phyloP scores from a whole-genome alignment of 2,113 vertebrate genomes.

The Piaya cayana region DNA sequence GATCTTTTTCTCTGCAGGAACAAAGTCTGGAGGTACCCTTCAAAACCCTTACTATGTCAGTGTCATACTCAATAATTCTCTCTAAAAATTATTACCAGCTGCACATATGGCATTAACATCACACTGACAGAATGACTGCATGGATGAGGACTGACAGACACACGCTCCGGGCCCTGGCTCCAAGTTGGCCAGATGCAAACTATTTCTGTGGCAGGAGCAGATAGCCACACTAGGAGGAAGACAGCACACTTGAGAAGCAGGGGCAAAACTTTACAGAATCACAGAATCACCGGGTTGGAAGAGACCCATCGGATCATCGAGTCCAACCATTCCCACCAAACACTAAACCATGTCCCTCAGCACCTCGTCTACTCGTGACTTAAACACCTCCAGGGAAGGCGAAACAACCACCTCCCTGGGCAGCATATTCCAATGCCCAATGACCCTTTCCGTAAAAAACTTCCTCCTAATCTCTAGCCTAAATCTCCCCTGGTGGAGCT shows the following conservation, averaged over 20 bases:
- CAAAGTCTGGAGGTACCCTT: neutral
- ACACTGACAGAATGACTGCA: neutral
- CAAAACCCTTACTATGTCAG: neutral
- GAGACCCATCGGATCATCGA: no score
- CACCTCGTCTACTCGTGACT: no score
- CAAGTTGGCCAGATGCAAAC: neutral
- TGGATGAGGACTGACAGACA: neutral
- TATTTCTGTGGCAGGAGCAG: neutral
- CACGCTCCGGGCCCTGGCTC: neutral
- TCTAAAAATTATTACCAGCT: neutral
- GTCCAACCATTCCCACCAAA: no score
- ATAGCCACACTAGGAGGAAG: neutral
- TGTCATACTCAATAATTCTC: slow-evolving; percentile 15
- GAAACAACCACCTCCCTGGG: no score
- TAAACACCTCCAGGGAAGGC: no score
- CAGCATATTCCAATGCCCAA: no score
- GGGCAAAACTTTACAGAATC: neutral
- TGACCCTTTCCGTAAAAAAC: no score
- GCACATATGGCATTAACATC: neutral
- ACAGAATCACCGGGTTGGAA: no score
- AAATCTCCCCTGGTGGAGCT: no score
- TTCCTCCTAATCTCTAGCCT: no score
- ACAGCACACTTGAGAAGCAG: neutral
- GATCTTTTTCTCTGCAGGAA: neutral
- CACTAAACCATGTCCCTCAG: no score